Conservation (phyloP, 2,888 invertebrate genomes). For the Tubulanus polymorphus region DNA sequence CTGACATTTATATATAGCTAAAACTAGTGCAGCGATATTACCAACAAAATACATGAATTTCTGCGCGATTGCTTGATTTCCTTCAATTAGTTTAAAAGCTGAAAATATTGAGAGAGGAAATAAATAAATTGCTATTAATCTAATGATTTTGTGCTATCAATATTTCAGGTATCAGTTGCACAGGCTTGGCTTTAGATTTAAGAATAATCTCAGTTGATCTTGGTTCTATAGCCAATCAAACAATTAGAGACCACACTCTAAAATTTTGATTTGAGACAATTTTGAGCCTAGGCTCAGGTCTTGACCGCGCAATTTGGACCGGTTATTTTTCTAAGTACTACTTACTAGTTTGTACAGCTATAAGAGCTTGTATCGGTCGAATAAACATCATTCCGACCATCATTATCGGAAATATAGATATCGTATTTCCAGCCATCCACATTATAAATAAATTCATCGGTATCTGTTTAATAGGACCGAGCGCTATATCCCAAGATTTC, state of each 20-base stretch:
- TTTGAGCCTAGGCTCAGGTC: too few relatives aligned
- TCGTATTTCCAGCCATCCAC: conserved; percentile 99
- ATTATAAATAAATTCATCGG: conserved; percentile 99
- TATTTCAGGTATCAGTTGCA: too few relatives aligned
- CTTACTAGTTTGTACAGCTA: conserved; percentile 66
- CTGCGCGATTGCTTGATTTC: conserved; percentile 82
- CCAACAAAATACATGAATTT: conserved; percentile 91
- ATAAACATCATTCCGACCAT: conserved; percentile 99
- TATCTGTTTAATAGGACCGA: conserved; percentile 85
- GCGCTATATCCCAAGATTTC: conserved; percentile 93
- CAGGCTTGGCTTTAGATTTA: too few relatives aligned
- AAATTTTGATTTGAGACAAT: too few relatives aligned
- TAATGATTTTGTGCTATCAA: too few relatives aligned
- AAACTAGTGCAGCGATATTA: conserved; percentile 82
- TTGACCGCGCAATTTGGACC: too few relatives aligned
- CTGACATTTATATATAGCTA: conserved; percentile 95
- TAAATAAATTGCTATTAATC: too few relatives aligned
- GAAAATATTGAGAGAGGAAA: conserved; percentile 15
- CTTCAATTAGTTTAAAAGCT: conserved; percentile 91
- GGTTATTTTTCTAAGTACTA: too few relatives aligned
- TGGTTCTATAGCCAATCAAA: too few relatives aligned
- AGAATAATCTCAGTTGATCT: too few relatives aligned
- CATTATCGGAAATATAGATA: conserved; percentile 99
- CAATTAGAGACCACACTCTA: too few relatives aligned
- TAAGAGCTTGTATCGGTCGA: conserved; percentile 90